phyloP scores from a whole-genome alignment of 64 coral and sea anemone genomes.

The Montipora capricornis region DNA sequence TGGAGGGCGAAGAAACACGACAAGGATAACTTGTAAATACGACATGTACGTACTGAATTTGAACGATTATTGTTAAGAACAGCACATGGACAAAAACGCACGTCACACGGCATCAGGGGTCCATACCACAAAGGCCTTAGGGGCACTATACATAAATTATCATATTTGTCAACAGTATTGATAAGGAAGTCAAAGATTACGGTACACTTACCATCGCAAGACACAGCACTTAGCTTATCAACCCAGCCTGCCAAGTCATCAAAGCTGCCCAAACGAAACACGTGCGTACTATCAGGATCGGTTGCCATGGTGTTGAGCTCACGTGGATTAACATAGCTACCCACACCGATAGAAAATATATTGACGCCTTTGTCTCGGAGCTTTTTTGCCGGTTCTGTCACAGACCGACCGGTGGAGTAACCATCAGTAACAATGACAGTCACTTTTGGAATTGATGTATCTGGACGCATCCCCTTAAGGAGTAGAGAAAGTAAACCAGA shows the following conservation, averaged over 20 bases:
- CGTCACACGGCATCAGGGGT: too few relatives aligned
- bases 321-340: neutral
- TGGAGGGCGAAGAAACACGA: too few relatives aligned
- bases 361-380: slow-evolving; percentile 76
- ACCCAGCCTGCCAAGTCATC: slow-evolving; percentile 85
- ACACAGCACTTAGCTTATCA: slow-evolving; percentile 92
- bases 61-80: too few relatives aligned
- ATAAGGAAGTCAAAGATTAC: neutral
- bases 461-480: slow-evolving; percentile 74
- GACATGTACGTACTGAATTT: too few relatives aligned
- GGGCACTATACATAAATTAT: too few relatives aligned
- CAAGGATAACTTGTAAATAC: too few relatives aligned
- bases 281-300: slow-evolving; percentile 87
- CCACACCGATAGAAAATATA: slow-evolving; percentile 90
- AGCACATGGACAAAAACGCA: too few relatives aligned
- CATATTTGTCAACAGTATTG: too few relatives aligned
- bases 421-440: slow-evolving; percentile 90
- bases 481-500: neutral
- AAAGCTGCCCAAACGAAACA: slow-evolving; percentile 79
- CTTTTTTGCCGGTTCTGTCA: slow-evolving; percentile 35
- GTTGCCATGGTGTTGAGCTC: slow-evolving; percentile 88
- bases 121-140: too few relatives aligned
- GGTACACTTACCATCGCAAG: slow-evolving; percentile 84
- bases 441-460: slow-evolving; percentile 86
- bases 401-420: slow-evolving; percentile 62